phyloP scores from a whole-genome alignment of 2,797 vertebrate genomes.

The Tiaroga cobitis region DNA sequence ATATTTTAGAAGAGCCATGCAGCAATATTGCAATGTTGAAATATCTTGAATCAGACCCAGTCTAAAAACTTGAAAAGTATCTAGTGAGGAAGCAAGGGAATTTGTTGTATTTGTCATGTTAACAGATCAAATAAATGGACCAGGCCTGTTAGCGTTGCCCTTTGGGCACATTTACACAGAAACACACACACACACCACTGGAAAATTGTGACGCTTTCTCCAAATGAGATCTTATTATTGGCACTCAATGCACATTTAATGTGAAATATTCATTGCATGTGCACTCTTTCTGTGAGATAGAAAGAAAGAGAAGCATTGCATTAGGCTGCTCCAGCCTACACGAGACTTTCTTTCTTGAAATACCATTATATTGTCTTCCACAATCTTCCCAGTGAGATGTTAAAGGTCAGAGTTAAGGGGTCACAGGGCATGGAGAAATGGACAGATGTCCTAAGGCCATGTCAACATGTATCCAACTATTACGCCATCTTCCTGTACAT shows the following conservation, averaged over 20 bases:
- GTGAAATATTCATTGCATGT: neutral
- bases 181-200: neutral
- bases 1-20: neutral
- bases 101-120: too few species aligned
- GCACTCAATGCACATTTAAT: neutral
- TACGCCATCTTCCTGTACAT: neutral
- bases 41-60: neutral
- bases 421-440: slow-evolving; percentile 56
- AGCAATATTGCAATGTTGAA: neutral
- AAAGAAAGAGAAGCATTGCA: slow-evolving; percentile 14
- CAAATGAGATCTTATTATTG: neutral
- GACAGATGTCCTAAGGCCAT: slow-evolving; percentile 9
- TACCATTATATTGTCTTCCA: neutral
- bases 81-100: neutral
- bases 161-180: neutral
- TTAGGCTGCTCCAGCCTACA: neutral
- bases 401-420: slow-evolving; percentile 53
- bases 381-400: slow-evolving; percentile 9
- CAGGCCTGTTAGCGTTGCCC: neutral
- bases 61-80: neutral
- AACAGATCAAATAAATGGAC: neutral
- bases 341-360: slow-evolving; percentile 13
- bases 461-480: neutral
- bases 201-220: neutral
- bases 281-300: neutral